Conservation (phyloP, 2,113 vertebrate species). For the Larimichthys polyactis region DNA sequence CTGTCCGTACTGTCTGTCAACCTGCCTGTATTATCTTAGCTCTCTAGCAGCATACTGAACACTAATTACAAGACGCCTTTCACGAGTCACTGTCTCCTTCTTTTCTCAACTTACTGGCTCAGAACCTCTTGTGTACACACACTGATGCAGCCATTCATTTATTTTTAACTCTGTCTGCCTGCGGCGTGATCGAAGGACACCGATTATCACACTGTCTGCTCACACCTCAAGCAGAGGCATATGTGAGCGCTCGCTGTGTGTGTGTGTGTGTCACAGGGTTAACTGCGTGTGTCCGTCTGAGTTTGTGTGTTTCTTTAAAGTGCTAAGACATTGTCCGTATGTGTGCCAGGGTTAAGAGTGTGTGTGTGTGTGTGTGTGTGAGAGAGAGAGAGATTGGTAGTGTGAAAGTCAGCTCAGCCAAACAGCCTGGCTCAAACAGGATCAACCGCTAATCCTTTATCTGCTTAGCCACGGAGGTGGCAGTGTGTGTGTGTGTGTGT, state of each 20-base stretch:
- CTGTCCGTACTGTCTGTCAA: not conserved
- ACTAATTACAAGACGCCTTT: not conserved
- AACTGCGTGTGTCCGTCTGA: not conserved
- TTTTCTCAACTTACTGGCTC: not conserved
- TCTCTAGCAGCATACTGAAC: not conserved
- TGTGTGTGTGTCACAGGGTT: not conserved
- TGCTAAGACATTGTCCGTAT: conserved; percentile 10
- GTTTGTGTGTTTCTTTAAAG: conserved; percentile 2
- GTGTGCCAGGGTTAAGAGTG: not conserved
- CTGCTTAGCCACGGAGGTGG: conserved; percentile 76
- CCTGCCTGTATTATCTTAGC: not conserved
- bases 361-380: conserved; percentile 27
- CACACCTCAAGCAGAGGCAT: not conserved
- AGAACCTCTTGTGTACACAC: not conserved
- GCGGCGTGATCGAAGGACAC: not conserved
- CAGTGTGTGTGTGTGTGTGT: conserved; percentile 49
- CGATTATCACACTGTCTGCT: conserved; percentile 3
- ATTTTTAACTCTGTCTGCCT: not conserved
- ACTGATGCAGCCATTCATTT: not conserved
- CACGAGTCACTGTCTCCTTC: not conserved
- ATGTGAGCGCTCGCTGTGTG: not conserved
- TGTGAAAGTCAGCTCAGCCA: conserved; percentile 77
- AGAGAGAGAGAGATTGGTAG: conserved; percentile 13
- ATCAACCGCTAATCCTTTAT: conserved; percentile 82
- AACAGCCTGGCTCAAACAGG: conserved; percentile 78